Conservation (phyloP, 2,113 vertebrate species). For the Melanerpes formicivorus region DNA sequence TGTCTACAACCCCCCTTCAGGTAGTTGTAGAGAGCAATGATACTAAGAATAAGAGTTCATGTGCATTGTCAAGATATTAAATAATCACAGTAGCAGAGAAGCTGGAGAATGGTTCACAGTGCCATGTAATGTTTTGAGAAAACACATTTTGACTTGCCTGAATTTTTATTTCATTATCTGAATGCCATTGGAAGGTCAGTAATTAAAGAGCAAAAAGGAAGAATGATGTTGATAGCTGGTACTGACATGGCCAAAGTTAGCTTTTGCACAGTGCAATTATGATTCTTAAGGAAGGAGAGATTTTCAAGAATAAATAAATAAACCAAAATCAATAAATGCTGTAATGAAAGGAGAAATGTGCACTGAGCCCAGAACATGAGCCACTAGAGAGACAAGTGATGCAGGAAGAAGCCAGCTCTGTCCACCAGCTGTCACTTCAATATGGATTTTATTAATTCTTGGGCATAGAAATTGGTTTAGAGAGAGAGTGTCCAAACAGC, state of each 20-base stretch:
- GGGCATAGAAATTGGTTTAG: constrained; percentile 25
- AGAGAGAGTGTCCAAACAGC: background rate
- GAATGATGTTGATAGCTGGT: background rate
- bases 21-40: too few species aligned
- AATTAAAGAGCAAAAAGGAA: constrained; percentile 20
- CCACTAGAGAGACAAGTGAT: constrained; percentile 56
- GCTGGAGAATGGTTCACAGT: background rate
- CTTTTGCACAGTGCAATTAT: constrained; percentile 16
- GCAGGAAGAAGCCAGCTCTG: constrained; percentile 50
- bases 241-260: background rate
- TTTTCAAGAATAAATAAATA: background rate
- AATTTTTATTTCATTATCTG: background rate
- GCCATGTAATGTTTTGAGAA: background rate
- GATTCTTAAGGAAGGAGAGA: constrained; percentile 19
- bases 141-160: background rate
- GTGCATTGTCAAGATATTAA: background rate
- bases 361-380: constrained; percentile 48
- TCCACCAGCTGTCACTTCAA: constrained; percentile 68
- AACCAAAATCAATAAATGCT: constrained; percentile 26
- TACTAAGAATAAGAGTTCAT: background rate
- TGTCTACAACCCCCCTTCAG: too few species aligned
- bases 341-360: constrained; percentile 56
- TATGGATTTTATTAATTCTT: constrained; percentile 72
- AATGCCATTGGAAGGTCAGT: constrained; percentile 19
- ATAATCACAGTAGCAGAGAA: background rate